Base-by-base conservation (phyloP, 2,113 vertebrate species). In the Myanophis thanlyinensis region DNA sequence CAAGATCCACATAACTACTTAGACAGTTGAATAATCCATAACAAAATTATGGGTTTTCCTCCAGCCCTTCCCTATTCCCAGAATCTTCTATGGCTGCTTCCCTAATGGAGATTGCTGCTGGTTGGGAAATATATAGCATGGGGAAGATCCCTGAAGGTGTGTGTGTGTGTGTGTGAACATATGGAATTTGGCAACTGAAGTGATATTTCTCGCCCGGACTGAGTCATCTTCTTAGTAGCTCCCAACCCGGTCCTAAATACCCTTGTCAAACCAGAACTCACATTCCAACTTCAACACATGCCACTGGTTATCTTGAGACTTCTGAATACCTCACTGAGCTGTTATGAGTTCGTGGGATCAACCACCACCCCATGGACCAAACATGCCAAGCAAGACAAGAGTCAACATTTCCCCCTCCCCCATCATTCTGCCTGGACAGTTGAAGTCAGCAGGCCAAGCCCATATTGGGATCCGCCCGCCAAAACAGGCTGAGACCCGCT, bases 91-190 rank as follows among this genome's bases (percentile, higher is more conserved):
- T 30, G 47, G 46, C 53, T 90, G 80, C 80, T 93, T 90, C 18
- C 47, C 49, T 49, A 49, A 89, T 85, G 88, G 22, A 35, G 92
- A 85, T 51, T 52, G n/a, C 46, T 35, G 7, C 12, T 44, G n/a
- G 53, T 93, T 93, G n/a, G 40, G 92, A 85, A 93, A 93, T 30
- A 85, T 40, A 35, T 54, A 92, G 80, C 88, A 86, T 30, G 10
- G n/a, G 67, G n/a, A 62, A 59, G 53, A 54, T 62, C 73, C 15
- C 53, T 22, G 15, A n/a, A 46, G 30, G 53, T 10, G 30, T 46
- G 51, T 53, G 35, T 40, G n/a, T 44, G 25, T 30, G n/a, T 92
- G n/a, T 8, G 53, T 54, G 22, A 90, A 90, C n/a, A 23, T 62
- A 40, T 22, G 73, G 88, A 35, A 62, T 90, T 59, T 86, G 88